Evolutionary conservation across 1,140 invertebrate genomes (phyloP).

Genomic region (Drosophila pseudoobscura): DNA sequence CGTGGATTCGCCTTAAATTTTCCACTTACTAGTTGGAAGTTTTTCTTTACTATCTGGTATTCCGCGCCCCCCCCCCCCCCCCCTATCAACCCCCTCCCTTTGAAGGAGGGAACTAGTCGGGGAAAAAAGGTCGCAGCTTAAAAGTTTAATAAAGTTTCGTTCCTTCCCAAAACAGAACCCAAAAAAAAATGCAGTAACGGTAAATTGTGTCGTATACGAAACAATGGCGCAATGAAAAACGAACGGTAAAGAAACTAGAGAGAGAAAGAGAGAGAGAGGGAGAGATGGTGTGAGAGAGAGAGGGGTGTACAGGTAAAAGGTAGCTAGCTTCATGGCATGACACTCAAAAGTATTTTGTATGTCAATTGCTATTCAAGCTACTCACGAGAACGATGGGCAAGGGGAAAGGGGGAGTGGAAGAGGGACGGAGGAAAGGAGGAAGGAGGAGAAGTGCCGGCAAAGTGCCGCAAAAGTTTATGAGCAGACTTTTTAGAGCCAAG

Average conservation of each 20-base stretch:
- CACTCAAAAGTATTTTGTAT: constrained; percentile 63
- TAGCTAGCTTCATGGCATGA: constrained; percentile 45
- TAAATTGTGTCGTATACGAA: constrained; percentile 37
- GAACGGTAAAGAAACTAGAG: background rate
- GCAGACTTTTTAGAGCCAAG: constrained; percentile 37
- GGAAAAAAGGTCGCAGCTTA: constrained; percentile 8
- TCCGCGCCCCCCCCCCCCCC: too few species aligned
- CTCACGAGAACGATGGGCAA: constrained; percentile 35
- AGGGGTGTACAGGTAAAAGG: constrained; percentile 17
- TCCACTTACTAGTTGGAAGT: too few species aligned
- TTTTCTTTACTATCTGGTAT: too few species aligned
- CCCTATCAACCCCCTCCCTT: too few species aligned
- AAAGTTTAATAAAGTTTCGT: constrained; percentile 58
- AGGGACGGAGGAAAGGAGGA: background rate
- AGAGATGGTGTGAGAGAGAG: background rate
- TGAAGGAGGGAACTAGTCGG: too few species aligned
- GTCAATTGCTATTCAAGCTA: constrained; percentile 66
- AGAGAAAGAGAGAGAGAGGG: background rate
- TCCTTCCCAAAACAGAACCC: constrained; percentile 16
- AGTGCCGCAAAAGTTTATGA: constrained; percentile 56
- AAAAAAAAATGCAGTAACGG: constrained; percentile 49
- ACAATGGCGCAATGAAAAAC: constrained; percentile 47
- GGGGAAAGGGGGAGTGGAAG: background rate
- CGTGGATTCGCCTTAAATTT: too few species aligned
- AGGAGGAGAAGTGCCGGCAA: constrained; percentile 33